Evolutionary conservation across 2,888 invertebrate genomes (phyloP).

Genomic region (Leptothorax acervorum): DNA sequence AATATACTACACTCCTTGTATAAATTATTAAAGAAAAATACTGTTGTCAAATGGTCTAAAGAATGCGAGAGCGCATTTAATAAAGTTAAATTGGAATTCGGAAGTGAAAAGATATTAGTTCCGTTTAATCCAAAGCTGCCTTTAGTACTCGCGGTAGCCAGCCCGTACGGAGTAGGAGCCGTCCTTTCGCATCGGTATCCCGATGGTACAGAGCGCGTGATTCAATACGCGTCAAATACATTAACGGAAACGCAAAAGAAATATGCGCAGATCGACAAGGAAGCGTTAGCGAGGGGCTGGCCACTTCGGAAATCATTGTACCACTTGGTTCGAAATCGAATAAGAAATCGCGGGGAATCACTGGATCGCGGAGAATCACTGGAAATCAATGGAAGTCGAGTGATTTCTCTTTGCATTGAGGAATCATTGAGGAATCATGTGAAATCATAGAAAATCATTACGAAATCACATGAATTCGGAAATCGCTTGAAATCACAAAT

Average conservation of each 20-base stretch:
- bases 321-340: too few relatives aligned
- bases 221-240: not conserved
- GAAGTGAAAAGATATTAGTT: not conserved
- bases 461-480: too few relatives aligned
- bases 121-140: not conserved
- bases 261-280: conserved; percentile 38
- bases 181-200: too few relatives aligned
- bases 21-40: not conserved
- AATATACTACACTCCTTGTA: not conserved
- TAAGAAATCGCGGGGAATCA: too few relatives aligned
- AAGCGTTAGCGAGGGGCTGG: not conserved
- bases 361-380: too few relatives aligned
- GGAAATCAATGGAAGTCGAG: too few relatives aligned
- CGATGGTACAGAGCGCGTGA: not conserved
- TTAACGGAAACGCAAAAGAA: not conserved
- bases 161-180: conserved; percentile 26
- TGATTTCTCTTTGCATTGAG: too few relatives aligned
- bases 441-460: too few relatives aligned
- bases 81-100: not conserved
- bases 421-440: too few relatives aligned
- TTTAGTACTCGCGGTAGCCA: conserved; percentile 3
- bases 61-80: not conserved
- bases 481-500: too few relatives aligned
- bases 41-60: not conserved
- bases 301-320: too few relatives aligned